These are phyloP conservation scores for Piliocolobus tephrosceles DNA, from an alignment of 2,113 vertebrate genomes.

Conservation along the genomic window DNA sequence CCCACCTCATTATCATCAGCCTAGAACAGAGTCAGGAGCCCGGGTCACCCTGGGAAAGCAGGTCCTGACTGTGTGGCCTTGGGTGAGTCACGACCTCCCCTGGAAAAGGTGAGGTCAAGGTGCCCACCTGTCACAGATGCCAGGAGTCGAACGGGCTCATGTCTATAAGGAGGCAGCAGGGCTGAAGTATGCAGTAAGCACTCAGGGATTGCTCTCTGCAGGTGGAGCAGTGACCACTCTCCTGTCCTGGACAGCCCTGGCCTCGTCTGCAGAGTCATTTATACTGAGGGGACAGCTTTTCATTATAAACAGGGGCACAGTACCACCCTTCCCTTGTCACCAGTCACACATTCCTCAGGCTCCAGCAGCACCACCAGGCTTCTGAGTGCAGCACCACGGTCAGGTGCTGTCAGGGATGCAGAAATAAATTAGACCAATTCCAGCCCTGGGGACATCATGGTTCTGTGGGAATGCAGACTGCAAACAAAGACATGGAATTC, in stretches of 20 bases:
- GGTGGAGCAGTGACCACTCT: too few species aligned
- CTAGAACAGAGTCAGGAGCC: neutral
- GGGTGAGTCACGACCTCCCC: neutral
- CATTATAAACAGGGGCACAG: neutral
- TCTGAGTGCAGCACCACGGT: neutral
- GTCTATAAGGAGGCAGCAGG: neutral
- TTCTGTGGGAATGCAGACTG: neutral
- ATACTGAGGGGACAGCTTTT: neutral
- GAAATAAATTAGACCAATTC: neutral
- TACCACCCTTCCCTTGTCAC: neutral
- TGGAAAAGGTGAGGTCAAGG: neutral
- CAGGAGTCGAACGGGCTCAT: rapidly evolving
- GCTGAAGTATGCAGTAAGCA: rapidly evolving
- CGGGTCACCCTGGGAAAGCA: rapidly evolving
- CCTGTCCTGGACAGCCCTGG: neutral
- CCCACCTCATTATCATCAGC: neutral
- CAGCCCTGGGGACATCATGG: rapidly evolving
- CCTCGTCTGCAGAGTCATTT: neutral
- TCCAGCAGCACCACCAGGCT: neutral
- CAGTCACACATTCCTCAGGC: neutral
- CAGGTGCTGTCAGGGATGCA: neutral
- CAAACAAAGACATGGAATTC: too few species aligned
- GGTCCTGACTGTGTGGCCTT: neutral
- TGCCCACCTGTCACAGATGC: rapidly evolving
- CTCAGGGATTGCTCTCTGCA: neutral